These are phyloP conservation scores for Paracentrotus lividus DNA, from an alignment of 53 echinoderm and acorn worm species.

Conservation along the genomic window DNA sequence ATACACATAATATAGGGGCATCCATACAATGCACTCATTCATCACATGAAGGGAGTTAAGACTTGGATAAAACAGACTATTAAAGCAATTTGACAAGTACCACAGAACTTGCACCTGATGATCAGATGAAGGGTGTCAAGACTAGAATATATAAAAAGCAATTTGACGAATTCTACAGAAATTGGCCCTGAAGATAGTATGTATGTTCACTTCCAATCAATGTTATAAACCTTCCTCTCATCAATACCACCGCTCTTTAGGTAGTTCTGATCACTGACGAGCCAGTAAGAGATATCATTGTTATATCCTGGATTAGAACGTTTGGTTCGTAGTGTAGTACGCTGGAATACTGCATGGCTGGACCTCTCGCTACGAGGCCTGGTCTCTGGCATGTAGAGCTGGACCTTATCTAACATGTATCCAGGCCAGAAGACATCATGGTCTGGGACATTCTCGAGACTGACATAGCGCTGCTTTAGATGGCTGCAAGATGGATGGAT, in stretches of 20 bases:
- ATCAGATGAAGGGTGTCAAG: background rate
- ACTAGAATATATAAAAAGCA: background rate
- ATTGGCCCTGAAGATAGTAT: no score
- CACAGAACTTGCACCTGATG: background rate
- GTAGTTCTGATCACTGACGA: constrained; percentile 79
- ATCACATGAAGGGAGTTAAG: background rate
- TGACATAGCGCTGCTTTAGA: constrained; percentile 89
- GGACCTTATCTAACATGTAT: constrained; percentile 87
- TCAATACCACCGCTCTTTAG: constrained; percentile 83
- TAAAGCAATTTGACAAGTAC: background rate
- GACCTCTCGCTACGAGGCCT: constrained; percentile 60
- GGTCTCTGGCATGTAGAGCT: constrained; percentile 83
- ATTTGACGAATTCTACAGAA: background rate
- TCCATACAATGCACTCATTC: background rate
- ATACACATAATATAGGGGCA: background rate
- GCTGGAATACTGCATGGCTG: constrained; percentile 77
- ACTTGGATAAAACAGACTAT: background rate
- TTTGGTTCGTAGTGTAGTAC: constrained; percentile 61
- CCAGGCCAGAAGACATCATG: constrained; percentile 96
- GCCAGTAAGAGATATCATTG: constrained; percentile 89
- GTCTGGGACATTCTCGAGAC: constrained; percentile 67
- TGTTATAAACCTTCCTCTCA: constrained; percentile 78
- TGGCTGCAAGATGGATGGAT: constrained; percentile 72
- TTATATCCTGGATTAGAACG: constrained; percentile 81
- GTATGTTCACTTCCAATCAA: constrained; percentile 79